phyloP scores from a whole-genome alignment of 2,797 vertebrate species.

The Heliangelus exortis region DNA sequence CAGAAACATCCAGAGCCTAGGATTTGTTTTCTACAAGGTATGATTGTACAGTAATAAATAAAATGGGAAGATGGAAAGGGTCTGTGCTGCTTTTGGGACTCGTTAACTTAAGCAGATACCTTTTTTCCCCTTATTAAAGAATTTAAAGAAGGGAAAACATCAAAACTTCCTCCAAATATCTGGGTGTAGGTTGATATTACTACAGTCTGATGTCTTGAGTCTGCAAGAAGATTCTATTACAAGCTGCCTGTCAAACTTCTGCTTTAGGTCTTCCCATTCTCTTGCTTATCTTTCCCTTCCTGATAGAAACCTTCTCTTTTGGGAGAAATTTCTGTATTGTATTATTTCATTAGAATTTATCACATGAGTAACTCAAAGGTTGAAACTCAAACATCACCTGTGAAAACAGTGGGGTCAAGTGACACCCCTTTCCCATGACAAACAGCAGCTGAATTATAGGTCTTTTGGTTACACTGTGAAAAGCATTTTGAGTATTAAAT shows the following conservation, averaged over 20 bases:
- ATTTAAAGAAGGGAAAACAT: not conserved
- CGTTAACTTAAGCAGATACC: not conserved
- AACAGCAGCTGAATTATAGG: not conserved
- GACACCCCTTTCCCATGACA: not conserved
- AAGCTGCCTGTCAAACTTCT: not conserved
- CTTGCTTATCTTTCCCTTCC: not conserved
- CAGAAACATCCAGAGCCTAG: conserved; percentile 73
- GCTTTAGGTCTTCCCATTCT: not conserved
- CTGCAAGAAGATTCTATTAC: not conserved
- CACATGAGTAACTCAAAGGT: not conserved
- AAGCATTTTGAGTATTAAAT: not conserved
- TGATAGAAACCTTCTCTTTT: not conserved
- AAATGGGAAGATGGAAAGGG: not conserved
- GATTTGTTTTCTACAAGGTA: conserved; percentile 83
- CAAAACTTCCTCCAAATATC: not conserved
- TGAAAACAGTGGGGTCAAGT: not conserved
- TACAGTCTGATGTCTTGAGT: not conserved
- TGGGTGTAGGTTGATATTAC: not conserved
- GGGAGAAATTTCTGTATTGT: not conserved
- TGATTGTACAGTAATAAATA: not conserved
- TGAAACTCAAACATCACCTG: not conserved
- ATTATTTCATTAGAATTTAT: not conserved
- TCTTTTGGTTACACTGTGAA: not conserved
- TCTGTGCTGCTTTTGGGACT: not conserved
- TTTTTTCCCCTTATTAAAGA: not conserved